Base-by-base conservation (phyloP, 2,888 invertebrate genomes). In the Psylliodes chrysocephalus region DNA sequence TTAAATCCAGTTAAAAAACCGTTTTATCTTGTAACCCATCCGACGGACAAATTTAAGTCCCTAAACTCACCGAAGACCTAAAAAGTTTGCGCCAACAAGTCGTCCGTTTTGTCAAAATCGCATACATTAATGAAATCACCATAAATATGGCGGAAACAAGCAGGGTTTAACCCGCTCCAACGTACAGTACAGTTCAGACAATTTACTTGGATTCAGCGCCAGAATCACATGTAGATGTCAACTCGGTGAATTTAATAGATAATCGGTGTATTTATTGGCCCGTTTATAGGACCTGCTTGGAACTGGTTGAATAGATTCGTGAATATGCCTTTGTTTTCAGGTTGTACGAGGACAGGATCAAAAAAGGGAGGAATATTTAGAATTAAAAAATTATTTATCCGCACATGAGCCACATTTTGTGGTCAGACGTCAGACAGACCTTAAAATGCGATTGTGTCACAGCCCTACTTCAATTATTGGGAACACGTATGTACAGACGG, bases 221-320 rank as follows among this genome's bases (percentile, higher is more conserved):
- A 66, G 66, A 54, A 66, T 60, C 69, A 61, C 66, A 69, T 69
- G 69, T 64, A 63, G 30, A 64, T 66, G 66, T 69, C 68, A 64
- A 63, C 66, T 64, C 14, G 53, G 38, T 44, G 66, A 60, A 64
- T 62, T 55, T 68, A 59, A 63, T 66, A 60, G 60, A 62, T 66
- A 64, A 64, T 64, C 66, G 64, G 42, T 64, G 14, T 64, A 64
- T 69, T 64, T 66, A 68, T 63, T 60, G 30, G 53, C 17, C 35
- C 53, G 62, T 61, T 51, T 57, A n/a, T n/a, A 47, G 35, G 60
- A 60, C 10, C 40, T 18, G 18, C 10, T 38, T 42, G 18, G 8
- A n/a, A 18, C 18, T 17, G 42, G 42, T 42, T 42, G 1, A 14
- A 38, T 33, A 2, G 33, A 6, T 33, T 33, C n/a, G 6, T 22